Percentiles rank a stretch among this genome's conserved stretches.
phyloP scores from a whole-genome alignment of 2,888 invertebrate genomes.

The Neoscelio sp. region DNA sequence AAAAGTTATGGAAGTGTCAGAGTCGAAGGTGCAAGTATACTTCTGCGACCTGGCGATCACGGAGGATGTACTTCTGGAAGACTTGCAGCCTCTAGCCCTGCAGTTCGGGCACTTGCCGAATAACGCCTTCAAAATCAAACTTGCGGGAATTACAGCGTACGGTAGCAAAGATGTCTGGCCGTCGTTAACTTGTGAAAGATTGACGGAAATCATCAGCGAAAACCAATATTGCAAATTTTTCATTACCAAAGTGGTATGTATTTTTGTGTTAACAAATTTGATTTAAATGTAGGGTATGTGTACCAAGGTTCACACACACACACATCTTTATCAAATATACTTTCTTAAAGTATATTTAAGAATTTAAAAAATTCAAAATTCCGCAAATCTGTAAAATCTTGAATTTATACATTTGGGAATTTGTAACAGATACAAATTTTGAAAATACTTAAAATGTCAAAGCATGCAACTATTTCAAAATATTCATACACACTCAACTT shows the following conservation, averaged over 20 bases:
- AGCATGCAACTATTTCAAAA: too few relatives aligned
- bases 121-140: conserved; percentile 87
- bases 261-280: background rate
- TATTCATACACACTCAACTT: too few relatives aligned
- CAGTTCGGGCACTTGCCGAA: conserved; percentile 84
- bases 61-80: conserved; percentile 83
- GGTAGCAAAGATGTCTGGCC: conserved; percentile 87
- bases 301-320: too few relatives aligned
- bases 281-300: background rate
- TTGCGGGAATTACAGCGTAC: conserved; percentile 89
- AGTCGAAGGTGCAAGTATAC: conserved; percentile 84
- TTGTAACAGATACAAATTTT: too few relatives aligned
- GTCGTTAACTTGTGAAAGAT: conserved; percentile 85
- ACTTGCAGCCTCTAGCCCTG: conserved; percentile 84
- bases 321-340: too few relatives aligned
- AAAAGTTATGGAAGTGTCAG: conserved; percentile 82
- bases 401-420: too few relatives aligned
- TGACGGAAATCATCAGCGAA: conserved; percentile 84
- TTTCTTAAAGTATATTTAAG: too few relatives aligned
- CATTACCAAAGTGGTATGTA: conserved; percentile 84
- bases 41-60: conserved; percentile 87
- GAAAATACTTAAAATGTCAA: too few relatives aligned
- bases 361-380: conserved; percentile 2
- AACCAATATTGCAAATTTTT: conserved; percentile 84
- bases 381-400: background rate